These are phyloP conservation scores for Macrophya annulata DNA, from an alignment of 2,888 invertebrate genomes.

Conservation along the genomic window DNA sequence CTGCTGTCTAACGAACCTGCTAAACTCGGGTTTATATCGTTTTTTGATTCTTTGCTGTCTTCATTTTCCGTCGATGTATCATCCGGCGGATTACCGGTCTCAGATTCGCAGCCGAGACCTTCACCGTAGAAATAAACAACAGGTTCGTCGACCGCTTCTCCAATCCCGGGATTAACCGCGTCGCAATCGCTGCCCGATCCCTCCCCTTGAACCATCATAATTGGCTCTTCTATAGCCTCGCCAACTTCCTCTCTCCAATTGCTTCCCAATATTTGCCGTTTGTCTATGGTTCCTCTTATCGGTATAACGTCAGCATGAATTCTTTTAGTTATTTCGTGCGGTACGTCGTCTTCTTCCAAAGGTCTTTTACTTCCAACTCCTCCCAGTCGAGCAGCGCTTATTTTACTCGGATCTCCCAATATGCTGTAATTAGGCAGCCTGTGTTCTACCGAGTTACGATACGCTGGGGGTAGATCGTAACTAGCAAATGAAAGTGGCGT, in stretches of 20 bases:
- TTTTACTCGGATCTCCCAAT: constrained; percentile 76
- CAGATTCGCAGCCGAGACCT: constrained; percentile 87
- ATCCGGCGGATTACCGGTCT: constrained; percentile 86
- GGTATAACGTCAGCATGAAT: constrained; percentile 72
- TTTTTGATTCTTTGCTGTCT: constrained; percentile 73
- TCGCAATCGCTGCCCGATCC: constrained; percentile 87
- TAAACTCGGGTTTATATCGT: constrained; percentile 66
- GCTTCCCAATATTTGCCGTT: constrained; percentile 65
- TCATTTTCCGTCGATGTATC: constrained; percentile 71
- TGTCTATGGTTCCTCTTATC: constrained; percentile 69
- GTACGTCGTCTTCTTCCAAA: constrained; percentile 68
- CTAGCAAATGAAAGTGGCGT: constrained; percentile 68
- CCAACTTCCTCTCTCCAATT: constrained; percentile 80
- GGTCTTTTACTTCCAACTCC: constrained; percentile 69
- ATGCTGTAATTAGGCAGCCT: constrained; percentile 75
- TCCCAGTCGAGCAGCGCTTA: constrained; percentile 63
- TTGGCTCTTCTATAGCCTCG: constrained; percentile 88
- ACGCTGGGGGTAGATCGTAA: constrained; percentile 72
- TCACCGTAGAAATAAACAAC: constrained; percentile 87
- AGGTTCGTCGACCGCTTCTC: constrained; percentile 89
- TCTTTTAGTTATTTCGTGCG: constrained; percentile 72
- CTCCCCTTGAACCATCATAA: constrained; percentile 86
- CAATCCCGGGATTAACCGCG: constrained; percentile 80
- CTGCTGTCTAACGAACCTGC: constrained; percentile 65
- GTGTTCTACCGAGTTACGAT: constrained; percentile 75